phyloP scores from a whole-genome alignment of 2,113 vertebrate genomes.

The Microtus ochrogaster region DNA sequence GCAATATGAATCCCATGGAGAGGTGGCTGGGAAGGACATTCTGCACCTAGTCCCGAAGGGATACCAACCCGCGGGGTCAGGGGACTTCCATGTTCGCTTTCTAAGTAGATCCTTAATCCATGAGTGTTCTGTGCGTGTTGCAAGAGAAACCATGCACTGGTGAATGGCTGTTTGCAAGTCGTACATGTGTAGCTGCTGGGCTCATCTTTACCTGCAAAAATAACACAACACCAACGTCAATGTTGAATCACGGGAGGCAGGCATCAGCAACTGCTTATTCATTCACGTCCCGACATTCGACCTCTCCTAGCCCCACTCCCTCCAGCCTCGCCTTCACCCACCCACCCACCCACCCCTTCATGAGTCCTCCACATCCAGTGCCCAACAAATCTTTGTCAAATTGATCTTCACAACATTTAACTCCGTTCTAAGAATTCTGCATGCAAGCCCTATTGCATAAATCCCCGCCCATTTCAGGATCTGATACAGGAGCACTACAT shows the following conservation, averaged over 20 bases:
- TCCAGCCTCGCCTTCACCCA: not conserved
- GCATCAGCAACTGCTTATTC: slow-evolving; percentile 60
- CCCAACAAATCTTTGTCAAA: not conserved
- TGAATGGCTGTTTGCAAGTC: slow-evolving; percentile 99
- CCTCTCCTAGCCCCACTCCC: slow-evolving; percentile 9
- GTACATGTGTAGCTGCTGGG: slow-evolving; percentile 99
- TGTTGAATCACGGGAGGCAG: slow-evolving; percentile 71
- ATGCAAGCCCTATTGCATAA: slow-evolving; percentile 11
- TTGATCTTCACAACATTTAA: not conserved
- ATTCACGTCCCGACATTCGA: slow-evolving; percentile 48
- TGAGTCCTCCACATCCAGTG: not conserved
- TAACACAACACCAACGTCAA: slow-evolving; percentile 89
- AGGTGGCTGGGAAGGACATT: slow-evolving; percentile 97
- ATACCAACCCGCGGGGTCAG: slow-evolving; percentile 98
- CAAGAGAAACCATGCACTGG: slow-evolving; percentile 99
- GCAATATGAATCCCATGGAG: slow-evolving; percentile 99
- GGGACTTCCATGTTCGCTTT: slow-evolving; percentile 98
- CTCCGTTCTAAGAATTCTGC: not conserved
- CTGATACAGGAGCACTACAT: not conserved
- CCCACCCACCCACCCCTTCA: not conserved
- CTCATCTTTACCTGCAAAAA: slow-evolving; percentile 98
- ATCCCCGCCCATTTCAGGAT: not conserved
- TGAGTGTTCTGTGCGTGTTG: slow-evolving; percentile 99
- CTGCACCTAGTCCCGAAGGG: slow-evolving; percentile 96
- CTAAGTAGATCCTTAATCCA: slow-evolving; percentile 99